Base-by-base conservation (phyloP, 2,797 vertebrate genomes). In the Zalophus californianus region DNA sequence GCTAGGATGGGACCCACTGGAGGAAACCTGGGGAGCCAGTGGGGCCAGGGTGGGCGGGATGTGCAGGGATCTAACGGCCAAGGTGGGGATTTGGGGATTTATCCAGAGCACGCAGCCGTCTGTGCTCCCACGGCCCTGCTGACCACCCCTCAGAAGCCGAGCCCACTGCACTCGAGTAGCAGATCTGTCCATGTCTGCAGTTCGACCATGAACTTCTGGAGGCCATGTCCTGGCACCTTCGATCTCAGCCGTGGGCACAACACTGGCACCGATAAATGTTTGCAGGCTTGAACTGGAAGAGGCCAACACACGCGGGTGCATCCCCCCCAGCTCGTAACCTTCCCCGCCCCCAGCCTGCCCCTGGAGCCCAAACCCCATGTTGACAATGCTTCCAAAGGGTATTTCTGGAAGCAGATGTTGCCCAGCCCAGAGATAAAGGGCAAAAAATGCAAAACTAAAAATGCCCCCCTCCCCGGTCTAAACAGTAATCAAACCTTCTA, bases 391-490 rank as follows among this genome's bases (percentile, higher is more conserved):
- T 66, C 70, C 60, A 29, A 62, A 86, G 70, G 21, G 16, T 44
- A 38, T 32, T 70, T 95, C 83, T 38, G 41, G 58, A 90, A 79
- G 54, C 48, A 44, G 48, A 32, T 10, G 32, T 72, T 35, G 20
- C 29, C 0, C 0, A 77, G 29, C 38, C 88, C 82, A 32, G 66
- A 85, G 95, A 66, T 18, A 38, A 72, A 82, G 78, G 48, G 52
- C 16, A 85, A 86, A 60, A 85, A 86, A 60, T 1, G 60, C 56
- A 48, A 90, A 91, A 60, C 48, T n/a, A 79, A 72, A 95, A 84
- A 35, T 29, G 64, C 80, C 72, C 56, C 60, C 12, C 44, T 9
- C 44, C 44, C 44, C 44, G 88, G 85, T 87, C 94, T 94, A 78
- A 72, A 64, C 60, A 70, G 72, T 80, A 75, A 85, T 70, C 72